Base-by-base conservation (phyloP, 2,113 vertebrate genomes). In the Microcebus lehilahytsara region DNA sequence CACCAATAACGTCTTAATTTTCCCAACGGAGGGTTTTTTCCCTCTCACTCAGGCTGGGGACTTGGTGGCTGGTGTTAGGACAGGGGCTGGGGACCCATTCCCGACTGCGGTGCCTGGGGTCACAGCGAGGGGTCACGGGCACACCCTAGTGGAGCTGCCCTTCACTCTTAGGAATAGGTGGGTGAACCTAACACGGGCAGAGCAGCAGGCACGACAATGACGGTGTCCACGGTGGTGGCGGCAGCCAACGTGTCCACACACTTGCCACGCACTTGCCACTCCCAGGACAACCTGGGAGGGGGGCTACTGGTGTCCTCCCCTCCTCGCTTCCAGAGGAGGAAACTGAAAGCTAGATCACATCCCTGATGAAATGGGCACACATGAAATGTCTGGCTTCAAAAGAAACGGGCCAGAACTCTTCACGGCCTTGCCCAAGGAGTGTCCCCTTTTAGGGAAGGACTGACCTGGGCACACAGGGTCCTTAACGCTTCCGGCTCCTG, bases 1-100 rank as follows among this genome's bases (percentile, higher is more conserved):
- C 85, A 96, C 71, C 66, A 66, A 14, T 32, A 85, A 94, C 49
- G 67, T 32, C 94, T n/a, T 30, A 93, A 56, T 71, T 77, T 51
- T 85, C 56, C 56, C 30, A 23, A 11, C 14, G 9, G 32, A 30
- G 0, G 6, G 58, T 46, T 81, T 58, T 46, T 81, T 58, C 92
- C 27, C 10, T 6, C 56, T 69, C n/a, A 40, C 71, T 69, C 0
- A 0, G 37, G 53, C 40, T 0, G 0, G 16, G 32, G 46, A 9
- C 22, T 0, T 34, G 30, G 42, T 2, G 0, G 46, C 67, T 20
- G 20, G 77, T 19, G n/a, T 5, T 46, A 58, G 32, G 79, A 66
- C 12, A 58, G 12, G 22, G 9, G 37, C 40, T 17, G 34, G 19
- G 75, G 58, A n/a, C 9, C 30, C 46, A n/a, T 17, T 42, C 69